Evolutionary conservation across 2,113 vertebrate genomes (phyloP), one percentile per base, ranked within the genome.

Genomic region (Triplophysa dalaica): DNA sequence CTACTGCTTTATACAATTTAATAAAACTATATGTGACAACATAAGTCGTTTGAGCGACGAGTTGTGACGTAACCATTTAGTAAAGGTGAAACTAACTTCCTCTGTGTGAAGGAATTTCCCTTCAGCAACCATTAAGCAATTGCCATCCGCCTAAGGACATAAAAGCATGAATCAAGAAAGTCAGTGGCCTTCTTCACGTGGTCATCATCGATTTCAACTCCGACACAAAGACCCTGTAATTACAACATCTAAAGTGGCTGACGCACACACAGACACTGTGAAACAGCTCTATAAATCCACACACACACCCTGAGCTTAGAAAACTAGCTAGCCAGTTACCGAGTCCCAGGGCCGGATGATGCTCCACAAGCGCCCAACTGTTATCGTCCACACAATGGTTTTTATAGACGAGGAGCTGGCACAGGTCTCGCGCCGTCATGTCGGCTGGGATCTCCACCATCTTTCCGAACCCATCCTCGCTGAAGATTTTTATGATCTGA

Each of bases 321-420:
- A 67, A 75, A 75, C 21, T 12, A 50, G 17, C 50, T 60, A 75
- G 65, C 9, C 9, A 75, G 41, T 91, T 95, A 99, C 97, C 98
- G 91, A 99, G 90, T 84, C 97, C 97, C 79, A 98, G 91, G 81
- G 96, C 94, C 6, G 95, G 94, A 92, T 98, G 96, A 90, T 98
- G 94, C 89, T 99, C 98, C 91, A 99, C 95, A 83, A 99, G 94
- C 50, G 94, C 92, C 98, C 98, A 99, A 93, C 95, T 98, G 94
- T 97, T 96, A 92, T 99, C 97, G 83, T 99, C 96, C 92, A 99
- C 94, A 90, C 96, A 99, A 92, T 99, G 97, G 92, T 95, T 97
- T 91, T 95, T 96, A 91, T 99, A 97, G 87, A 98, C 94, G 87
- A 99, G 94, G 88, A 98, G 88, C 90, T 99, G 97, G 94, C 97